These are phyloP conservation scores for Pachycephala philippinensis DNA, from an alignment of 2,113 vertebrate genomes.

Conservation along the genomic window DNA sequence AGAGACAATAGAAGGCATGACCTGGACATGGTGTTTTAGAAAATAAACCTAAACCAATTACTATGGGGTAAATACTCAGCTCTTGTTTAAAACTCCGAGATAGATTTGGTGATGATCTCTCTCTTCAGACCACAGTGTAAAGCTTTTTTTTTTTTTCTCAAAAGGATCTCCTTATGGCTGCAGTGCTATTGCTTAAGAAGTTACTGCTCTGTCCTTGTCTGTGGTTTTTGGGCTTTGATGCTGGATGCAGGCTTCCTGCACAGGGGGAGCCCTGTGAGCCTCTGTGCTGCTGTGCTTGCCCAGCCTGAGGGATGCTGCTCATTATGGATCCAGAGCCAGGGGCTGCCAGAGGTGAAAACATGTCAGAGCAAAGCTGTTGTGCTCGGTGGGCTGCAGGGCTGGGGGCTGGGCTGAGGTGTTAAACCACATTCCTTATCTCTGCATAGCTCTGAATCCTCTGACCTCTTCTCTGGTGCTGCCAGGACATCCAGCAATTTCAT, in stretches of 20 bases:
- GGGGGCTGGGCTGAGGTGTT: not conserved
- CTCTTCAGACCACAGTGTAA: not conserved
- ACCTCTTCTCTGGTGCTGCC: not conserved
- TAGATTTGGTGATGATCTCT: not conserved
- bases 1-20: not conserved
- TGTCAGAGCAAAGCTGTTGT: not conserved
- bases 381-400: accelerated
- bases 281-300: not conserved
- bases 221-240: not conserved
- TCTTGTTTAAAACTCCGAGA: not conserved
- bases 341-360: not conserved
- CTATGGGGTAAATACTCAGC: not conserved
- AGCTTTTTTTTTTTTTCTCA: not conserved
- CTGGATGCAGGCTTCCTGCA: accelerated
- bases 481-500: not conserved
- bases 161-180: not conserved
- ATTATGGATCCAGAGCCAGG: not conserved
- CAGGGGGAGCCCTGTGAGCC: not conserved
- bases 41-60: not conserved
- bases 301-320: not conserved
- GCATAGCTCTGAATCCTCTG: not conserved
- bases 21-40: not conserved
- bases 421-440: not conserved
- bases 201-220: not conserved
- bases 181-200: not conserved